Evolutionary conservation across 2,888 invertebrate genomes (phyloP).

Genomic region (Rhogogaster chlorosoma): DNA sequence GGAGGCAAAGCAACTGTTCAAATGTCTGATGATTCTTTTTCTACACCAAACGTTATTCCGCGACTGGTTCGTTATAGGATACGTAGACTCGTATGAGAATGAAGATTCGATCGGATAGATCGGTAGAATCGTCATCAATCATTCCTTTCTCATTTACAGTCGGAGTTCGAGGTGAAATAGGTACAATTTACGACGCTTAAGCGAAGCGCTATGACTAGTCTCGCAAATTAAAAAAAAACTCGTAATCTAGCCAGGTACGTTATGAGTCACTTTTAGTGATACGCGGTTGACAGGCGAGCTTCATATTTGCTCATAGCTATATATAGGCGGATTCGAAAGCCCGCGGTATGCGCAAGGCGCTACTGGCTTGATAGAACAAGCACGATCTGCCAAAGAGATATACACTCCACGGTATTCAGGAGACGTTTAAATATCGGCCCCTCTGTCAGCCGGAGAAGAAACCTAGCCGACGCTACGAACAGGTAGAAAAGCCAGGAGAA

Average conservation of each 20-base stretch:
- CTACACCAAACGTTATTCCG: not conserved
- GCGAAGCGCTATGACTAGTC: not conserved
- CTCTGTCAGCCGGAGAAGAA: not conserved
- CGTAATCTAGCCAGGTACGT: not conserved
- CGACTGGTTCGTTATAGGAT: not conserved
- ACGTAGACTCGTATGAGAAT: not conserved
- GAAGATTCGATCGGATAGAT: not conserved
- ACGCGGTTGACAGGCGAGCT: constrained; percentile 2
- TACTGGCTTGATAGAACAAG: not conserved
- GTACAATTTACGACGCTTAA: not conserved
- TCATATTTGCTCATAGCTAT: not conserved
- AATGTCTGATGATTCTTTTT: not conserved
- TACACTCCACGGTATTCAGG: not conserved
- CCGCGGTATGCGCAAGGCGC: not conserved
- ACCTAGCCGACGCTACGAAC: not conserved
- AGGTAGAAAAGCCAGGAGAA: not conserved
- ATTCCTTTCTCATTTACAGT: not conserved
- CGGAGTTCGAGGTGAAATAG: not conserved
- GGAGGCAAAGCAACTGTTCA: constrained; percentile 2
- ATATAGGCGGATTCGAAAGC: not conserved
- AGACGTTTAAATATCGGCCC: not conserved
- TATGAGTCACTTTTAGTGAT: constrained; percentile 23
- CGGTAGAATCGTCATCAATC: not conserved
- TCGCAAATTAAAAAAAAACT: not conserved
- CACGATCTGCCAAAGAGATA: not conserved